Base-by-base conservation (phyloP, 2,888 invertebrate species). In the Chymomyza procnemis region DNA sequence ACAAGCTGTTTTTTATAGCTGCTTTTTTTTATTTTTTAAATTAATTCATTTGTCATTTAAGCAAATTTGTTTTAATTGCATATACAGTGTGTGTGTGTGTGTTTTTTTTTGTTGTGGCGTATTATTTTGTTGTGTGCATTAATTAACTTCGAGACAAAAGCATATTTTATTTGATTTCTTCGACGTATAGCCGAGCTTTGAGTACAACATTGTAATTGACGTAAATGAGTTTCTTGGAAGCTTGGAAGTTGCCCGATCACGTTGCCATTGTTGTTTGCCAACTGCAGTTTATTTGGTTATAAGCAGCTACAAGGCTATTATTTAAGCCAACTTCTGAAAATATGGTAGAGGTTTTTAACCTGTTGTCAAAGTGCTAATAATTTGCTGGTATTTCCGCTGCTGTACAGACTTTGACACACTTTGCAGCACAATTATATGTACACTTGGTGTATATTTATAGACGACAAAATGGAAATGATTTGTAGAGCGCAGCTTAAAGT, bases 211-310 rank as follows among this genome's bases (percentile, higher is more conserved):
- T 41, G 9, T 61, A 85, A 85, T 81, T 76, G 73, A 59, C 61
- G 58, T 68, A 68, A 69, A 76, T 85, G 65, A 66, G 65, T 78
- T 75, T 78, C 84, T 76, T 86, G 84, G 81, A 86, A 80, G 61
- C 74, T 68, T n/a, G n/a, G 56, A 60, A 67, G 79, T 74, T 73
- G 71, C 72, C 80, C 12, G 34, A 41, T 41, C 34, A 41, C 34
- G 34, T 41, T 41, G 34, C 34, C 3, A 41, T 41, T 41, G 34
- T 41, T 41, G 34, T 41, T 34, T 8, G 34, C 34, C 12, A 12
- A 12, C 12, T 41, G 34, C 34, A 41, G 34, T 12, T 41, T 41
- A 12, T 41, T 46, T n/a, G 34, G 8, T 34, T 47, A 26, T 41
- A 26, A 56, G 59, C 41, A 59, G 4, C 19, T 21, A 41, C 54